Evolutionary conservation across 2,888 invertebrate species (phyloP).

Genomic region (Bunonema sp.): DNA sequence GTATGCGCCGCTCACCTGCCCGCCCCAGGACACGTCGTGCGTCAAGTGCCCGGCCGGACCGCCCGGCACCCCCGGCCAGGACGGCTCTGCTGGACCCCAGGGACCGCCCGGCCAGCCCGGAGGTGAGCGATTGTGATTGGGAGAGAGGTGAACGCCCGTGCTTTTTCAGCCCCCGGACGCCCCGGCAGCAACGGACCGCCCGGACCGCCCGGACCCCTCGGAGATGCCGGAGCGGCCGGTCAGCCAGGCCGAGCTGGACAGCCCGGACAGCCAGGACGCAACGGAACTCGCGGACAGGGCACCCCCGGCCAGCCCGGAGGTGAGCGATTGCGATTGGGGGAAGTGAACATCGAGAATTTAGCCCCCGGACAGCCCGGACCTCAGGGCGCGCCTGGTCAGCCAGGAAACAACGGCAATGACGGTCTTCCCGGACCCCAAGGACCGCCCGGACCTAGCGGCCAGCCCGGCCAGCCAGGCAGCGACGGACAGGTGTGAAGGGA

Average conservation of each 20-base stretch:
- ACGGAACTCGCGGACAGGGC: constrained; percentile 12
- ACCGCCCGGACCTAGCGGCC: constrained; percentile 14
- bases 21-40: constrained; percentile 16
- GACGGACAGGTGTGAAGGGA: too few species aligned
- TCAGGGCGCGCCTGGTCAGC: constrained; percentile 14
- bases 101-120: constrained; percentile 28
- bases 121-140: neutral
- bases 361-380: constrained; percentile 11
- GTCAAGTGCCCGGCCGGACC: constrained; percentile 31
- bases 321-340: constrained; percentile 4
- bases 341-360: neutral
- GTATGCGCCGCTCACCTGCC: constrained; percentile 24
- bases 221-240: constrained; percentile 18
- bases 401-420: too few species aligned
- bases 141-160: constrained; percentile 1
- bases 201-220: constrained; percentile 16
- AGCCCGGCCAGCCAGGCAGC: constrained; percentile 14
- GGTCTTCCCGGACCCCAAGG: constrained; percentile 13
- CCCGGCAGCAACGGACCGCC: constrained; percentile 5
- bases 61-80: constrained; percentile 28
- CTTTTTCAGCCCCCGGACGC: constrained; percentile 4
- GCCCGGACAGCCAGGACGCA: constrained; percentile 11
- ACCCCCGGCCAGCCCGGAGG: constrained; percentile 6
- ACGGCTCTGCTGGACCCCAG: constrained; percentile 25
- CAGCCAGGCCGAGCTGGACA: too few species aligned